Percentiles rank a stretch among this genome's conserved stretches.
Evolutionary conservation across 2,113 vertebrate species (phyloP).

Genomic region (Epinephelus fuscoguttatus): DNA sequence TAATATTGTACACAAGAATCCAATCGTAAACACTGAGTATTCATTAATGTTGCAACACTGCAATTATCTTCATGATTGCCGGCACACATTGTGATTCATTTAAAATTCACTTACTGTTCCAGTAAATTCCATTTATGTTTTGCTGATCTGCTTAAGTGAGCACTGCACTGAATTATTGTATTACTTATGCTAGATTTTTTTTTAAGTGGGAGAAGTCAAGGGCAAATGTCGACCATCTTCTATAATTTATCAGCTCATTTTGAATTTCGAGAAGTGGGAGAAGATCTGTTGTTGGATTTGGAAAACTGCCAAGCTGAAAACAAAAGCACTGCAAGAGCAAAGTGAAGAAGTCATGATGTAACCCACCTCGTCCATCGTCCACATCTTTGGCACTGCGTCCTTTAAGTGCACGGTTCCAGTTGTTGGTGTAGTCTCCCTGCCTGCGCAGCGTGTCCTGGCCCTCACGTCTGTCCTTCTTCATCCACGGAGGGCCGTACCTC

Average conservation of each 20-base stretch:
- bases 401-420: conserved; percentile 87
- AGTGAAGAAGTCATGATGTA: background rate
- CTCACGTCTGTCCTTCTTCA: conserved; percentile 85
- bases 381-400: conserved; percentile 87
- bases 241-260: background rate
- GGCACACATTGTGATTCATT: conserved; percentile 16
- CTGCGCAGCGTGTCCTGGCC: conserved; percentile 65
- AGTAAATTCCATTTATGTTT: background rate
- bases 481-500: conserved; percentile 86
- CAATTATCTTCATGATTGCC: background rate
- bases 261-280: background rate
- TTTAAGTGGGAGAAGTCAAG: background rate
- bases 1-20: conserved; percentile 10
- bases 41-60: conserved; percentile 29
- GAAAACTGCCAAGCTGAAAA: background rate
- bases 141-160: conserved; percentile 1
- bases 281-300: background rate
- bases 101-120: background rate
- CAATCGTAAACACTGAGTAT: background rate
- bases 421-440: conserved; percentile 83
- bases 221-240: background rate
- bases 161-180: background rate
- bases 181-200: conserved; percentile 2
- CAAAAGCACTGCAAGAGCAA: background rate
- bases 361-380: conserved; percentile 93